A percentile compares a stretch with the other conserved stretches of the same genome.
phyloP scores from a whole-genome alignment of 1,140 invertebrate species.

The Phymorhynchus buccinoides region DNA sequence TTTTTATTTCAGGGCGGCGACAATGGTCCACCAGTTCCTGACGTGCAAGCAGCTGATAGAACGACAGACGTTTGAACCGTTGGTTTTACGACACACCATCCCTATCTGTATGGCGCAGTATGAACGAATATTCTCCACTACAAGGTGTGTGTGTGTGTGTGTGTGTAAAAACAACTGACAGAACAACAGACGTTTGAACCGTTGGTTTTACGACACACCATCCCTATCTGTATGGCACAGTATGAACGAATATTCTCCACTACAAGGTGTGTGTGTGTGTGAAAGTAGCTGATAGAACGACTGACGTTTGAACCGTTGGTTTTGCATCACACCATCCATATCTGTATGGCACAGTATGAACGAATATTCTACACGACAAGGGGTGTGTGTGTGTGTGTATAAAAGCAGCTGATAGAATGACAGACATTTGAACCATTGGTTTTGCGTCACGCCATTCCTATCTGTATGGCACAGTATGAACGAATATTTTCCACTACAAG shows the following conservation, averaged over 20 bases:
- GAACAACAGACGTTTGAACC: no score
- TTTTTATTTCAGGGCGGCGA: conserved; percentile 70
- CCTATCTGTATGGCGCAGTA: conserved; percentile 98
- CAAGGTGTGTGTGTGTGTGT: background rate
- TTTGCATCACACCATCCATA: conserved; percentile 83
- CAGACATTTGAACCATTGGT: conserved; percentile 74
- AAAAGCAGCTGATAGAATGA: no score
- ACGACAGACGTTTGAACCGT: conserved; percentile 74
- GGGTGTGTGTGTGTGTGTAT: conserved; percentile 55
- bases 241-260: conserved; percentile 98
- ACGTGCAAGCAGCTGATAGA: conserved; percentile 74
- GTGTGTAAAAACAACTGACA: conserved; percentile 71
- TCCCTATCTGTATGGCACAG: conserved; percentile 98
- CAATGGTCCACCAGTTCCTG: conserved; percentile 71
- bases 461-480: conserved; percentile 98
- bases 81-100: conserved; percentile 78
- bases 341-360: conserved; percentile 98
- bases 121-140: background rate
- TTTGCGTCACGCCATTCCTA: conserved; percentile 82
- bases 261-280: conserved; percentile 77
- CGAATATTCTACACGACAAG: conserved; percentile 95
- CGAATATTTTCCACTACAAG: conserved; percentile 95
- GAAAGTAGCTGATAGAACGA: conserved; percentile 73
- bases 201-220: conserved; percentile 75
- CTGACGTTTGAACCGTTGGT: conserved; percentile 74